These are phyloP conservation scores for Cyclophora albipunctata DNA, from an alignment of 2,888 invertebrate species.

Conservation along the genomic window DNA sequence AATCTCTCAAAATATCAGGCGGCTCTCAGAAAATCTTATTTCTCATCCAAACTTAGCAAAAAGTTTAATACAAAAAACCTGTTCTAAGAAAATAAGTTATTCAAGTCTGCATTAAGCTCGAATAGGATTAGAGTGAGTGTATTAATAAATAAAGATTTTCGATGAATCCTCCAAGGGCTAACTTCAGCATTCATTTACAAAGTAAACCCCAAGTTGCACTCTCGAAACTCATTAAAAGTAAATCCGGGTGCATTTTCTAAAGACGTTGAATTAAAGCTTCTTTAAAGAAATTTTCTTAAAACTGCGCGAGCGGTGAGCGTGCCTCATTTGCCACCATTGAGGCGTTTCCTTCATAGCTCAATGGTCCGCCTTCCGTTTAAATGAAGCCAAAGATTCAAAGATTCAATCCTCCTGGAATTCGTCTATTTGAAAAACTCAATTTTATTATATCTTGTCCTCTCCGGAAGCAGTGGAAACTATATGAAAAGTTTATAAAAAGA, in stretches of 20 bases:
- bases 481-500: no score
- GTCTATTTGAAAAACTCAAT: constrained; percentile 31
- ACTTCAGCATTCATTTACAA: constrained; percentile 58
- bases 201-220: constrained; percentile 65
- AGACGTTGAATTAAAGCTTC: constrained; percentile 68
- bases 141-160: constrained; percentile 34
- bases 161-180: constrained; percentile 30
- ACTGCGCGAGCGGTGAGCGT: constrained; percentile 54
- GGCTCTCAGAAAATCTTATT: no score
- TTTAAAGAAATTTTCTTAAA: constrained; percentile 65
- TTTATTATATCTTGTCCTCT: constrained; percentile 12
- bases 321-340: constrained; percentile 73
- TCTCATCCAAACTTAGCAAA: constrained; percentile 1
- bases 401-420: constrained; percentile 43
- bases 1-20: no score
- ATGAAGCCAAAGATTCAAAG: constrained; percentile 48
- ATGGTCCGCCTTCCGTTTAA: constrained; percentile 47
- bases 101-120: not conserved
- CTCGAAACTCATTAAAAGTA: constrained; percentile 73
- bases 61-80: no score
- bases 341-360: constrained; percentile 47
- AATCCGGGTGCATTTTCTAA: constrained; percentile 70
- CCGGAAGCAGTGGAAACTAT: no score
- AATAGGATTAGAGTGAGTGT: constrained; percentile 16
- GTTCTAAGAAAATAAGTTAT: no score